Evolutionary conservation across 2,888 invertebrate genomes (phyloP).

Genomic region (Alviniconcha strummeri): DNA sequence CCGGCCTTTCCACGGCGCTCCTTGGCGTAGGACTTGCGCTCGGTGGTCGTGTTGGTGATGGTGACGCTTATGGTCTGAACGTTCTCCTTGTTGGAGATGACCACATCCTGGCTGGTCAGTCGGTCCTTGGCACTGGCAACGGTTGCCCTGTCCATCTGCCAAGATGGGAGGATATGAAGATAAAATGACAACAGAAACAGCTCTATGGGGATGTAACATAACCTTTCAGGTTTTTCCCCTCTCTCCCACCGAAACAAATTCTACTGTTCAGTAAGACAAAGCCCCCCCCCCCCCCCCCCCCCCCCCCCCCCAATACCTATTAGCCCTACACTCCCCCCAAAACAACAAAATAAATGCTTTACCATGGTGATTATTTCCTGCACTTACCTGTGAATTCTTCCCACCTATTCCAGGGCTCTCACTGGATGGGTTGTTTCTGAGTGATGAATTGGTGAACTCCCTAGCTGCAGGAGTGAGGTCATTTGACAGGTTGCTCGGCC

Average conservation of each 20-base stretch:
- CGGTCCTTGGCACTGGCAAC: conserved; percentile 22
- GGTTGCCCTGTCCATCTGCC: neutral
- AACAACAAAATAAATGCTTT: too few species aligned
- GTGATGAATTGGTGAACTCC: conserved; percentile 41
- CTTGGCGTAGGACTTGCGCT: conserved; percentile 58
- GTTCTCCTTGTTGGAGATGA: conserved; percentile 48
- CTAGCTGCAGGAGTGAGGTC: conserved; percentile 21
- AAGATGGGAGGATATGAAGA: neutral
- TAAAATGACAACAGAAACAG: too few species aligned
- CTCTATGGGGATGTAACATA: too few species aligned
- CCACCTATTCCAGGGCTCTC: conserved; percentile 1
- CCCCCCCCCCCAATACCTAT: too few species aligned
- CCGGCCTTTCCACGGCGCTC: conserved; percentile 50
- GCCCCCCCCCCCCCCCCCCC: too few species aligned
- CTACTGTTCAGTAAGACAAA: too few species aligned
- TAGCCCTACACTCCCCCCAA: too few species aligned
- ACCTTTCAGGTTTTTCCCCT: too few species aligned
- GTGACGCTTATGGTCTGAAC: conserved; percentile 49
- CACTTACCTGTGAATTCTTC: conserved; percentile 23
- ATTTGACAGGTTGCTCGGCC: neutral
- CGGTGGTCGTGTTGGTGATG: conserved; percentile 49
- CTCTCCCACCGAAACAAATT: too few species aligned
- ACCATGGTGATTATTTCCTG: too few species aligned
- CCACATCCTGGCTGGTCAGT: conserved; percentile 37
- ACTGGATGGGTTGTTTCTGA: conserved; percentile 15